phyloP scores from a whole-genome alignment of 2,888 invertebrate genomes.

The Cenopis cana region DNA sequence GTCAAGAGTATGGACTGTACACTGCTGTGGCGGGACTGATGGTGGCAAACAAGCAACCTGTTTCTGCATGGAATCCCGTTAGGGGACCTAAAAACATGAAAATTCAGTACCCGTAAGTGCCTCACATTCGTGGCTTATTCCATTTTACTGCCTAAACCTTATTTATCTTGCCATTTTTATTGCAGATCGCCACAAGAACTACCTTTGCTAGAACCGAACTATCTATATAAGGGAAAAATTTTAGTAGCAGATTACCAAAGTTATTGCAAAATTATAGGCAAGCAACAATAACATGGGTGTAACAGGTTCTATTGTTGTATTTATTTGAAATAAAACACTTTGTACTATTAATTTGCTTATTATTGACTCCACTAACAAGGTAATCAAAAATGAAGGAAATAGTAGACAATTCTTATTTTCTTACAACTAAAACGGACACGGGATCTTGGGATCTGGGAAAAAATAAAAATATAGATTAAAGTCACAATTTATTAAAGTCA shows the following conservation, averaged over 20 bases:
- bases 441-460: conserved; percentile 79
- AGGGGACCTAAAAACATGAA: conserved; percentile 83
- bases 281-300: conserved; percentile 6
- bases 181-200: conserved; percentile 69
- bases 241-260: conserved; percentile 78
- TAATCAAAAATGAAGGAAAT: conserved; percentile 19
- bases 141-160: not conserved
- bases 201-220: conserved; percentile 66
- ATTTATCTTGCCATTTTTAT: conserved; percentile 47
- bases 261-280: conserved; percentile 75
- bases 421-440: conserved; percentile 58
- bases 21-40: conserved; percentile 88
- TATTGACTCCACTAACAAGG: conserved; percentile 31
- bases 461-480: conserved; percentile 61
- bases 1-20: conserved; percentile 86
- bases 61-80: conserved; percentile 91
- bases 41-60: conserved; percentile 88
- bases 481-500: conserved; percentile 72
- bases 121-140: conserved; percentile 1
- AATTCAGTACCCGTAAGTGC: conserved; percentile 76
- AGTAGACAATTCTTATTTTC: conserved; percentile 45
- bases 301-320: conserved; percentile 38
- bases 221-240: conserved; percentile 76
- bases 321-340: conserved; percentile 44
- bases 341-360: conserved; percentile 11